Conservation (phyloP, 2,888 invertebrate species). For the Ormyrus nitidulus region DNA sequence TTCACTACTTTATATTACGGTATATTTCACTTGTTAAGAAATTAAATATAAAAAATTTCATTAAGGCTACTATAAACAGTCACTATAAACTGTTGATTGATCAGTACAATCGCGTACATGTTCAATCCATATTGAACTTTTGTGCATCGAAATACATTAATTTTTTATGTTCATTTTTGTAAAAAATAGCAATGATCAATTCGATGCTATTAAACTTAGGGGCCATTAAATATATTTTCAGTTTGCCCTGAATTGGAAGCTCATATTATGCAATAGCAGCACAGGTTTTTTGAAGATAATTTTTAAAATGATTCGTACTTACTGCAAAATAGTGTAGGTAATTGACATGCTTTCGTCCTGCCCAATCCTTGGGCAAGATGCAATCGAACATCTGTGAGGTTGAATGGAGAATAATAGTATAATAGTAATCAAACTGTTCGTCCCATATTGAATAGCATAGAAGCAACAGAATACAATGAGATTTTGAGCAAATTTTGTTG, state of each 20-base stretch:
- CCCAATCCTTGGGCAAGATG: conserved; percentile 87
- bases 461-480: conserved; percentile 94
- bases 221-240: conserved; percentile 68
- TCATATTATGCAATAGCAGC: conserved; percentile 71
- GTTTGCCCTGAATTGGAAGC: conserved; percentile 65
- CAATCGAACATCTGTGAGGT: conserved; percentile 83
- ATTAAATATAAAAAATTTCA: conserved; percentile 49
- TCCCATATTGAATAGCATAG: conserved; percentile 89
- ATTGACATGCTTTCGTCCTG: conserved; percentile 84
- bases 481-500: conserved; percentile 94
- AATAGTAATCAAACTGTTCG: conserved; percentile 84
- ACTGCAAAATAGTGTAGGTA: conserved; percentile 79
- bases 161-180: conserved; percentile 22
- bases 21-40: conserved; percentile 30
- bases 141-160: conserved; percentile 47
- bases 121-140: conserved; percentile 23
- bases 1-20: too few species aligned
- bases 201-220: conserved; percentile 67
- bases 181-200: conserved; percentile 36
- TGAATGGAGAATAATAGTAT: conserved; percentile 94
- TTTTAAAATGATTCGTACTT: conserved; percentile 69
- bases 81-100: not conserved
- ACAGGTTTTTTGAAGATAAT: conserved; percentile 72
- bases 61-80: conserved; percentile 39
- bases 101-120: conserved; percentile 6